A percentile compares a stretch with the other conserved stretches of the same genome.
Evolutionary conservation across 1,140 invertebrate genomes (phyloP).

Genomic region (Papilio dardanus): DNA sequence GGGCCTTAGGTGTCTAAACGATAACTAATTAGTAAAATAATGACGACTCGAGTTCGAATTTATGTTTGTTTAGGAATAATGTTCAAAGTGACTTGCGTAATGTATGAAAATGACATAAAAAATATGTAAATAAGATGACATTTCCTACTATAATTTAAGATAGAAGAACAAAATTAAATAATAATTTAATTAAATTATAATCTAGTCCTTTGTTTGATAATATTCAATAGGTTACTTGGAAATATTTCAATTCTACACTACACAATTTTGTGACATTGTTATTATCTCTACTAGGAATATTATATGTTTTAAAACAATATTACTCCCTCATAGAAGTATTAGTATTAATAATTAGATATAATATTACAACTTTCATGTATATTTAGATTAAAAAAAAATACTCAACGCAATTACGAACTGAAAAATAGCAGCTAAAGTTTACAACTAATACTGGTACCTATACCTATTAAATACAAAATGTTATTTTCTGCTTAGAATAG

Average conservation of each 20-base stretch:
- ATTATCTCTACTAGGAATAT: neutral
- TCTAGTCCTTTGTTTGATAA: conserved; percentile 31
- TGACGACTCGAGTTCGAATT: conserved; percentile 24
- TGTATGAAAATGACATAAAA: neutral
- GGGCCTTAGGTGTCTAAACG: conserved; percentile 25
- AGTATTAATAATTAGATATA: conserved; percentile 21
- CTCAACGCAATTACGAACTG: conserved; percentile 26
- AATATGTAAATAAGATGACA: conserved; percentile 34
- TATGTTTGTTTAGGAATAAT: neutral
- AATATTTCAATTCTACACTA: neutral
- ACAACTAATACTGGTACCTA: conserved; percentile 6
- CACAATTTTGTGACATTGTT: conserved; percentile 9
- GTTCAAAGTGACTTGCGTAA: conserved; percentile 3
- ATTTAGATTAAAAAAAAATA: conserved; percentile 24
- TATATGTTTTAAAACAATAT: neutral
- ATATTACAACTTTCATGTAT: conserved; percentile 16
- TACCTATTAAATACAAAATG: too few relatives aligned
- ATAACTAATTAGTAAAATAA: conserved; percentile 10
- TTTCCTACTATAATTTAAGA: conserved; percentile 34
- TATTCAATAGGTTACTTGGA: conserved; percentile 30
- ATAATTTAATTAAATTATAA: conserved; percentile 29
- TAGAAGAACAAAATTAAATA: conserved; percentile 10
- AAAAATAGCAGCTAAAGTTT: neutral
- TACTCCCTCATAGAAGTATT: conserved; percentile 15
- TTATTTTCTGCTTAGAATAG: neutral